Base-by-base conservation (phyloP, 2,797 vertebrate genomes). In the Hipposideros larvatus region DNA sequence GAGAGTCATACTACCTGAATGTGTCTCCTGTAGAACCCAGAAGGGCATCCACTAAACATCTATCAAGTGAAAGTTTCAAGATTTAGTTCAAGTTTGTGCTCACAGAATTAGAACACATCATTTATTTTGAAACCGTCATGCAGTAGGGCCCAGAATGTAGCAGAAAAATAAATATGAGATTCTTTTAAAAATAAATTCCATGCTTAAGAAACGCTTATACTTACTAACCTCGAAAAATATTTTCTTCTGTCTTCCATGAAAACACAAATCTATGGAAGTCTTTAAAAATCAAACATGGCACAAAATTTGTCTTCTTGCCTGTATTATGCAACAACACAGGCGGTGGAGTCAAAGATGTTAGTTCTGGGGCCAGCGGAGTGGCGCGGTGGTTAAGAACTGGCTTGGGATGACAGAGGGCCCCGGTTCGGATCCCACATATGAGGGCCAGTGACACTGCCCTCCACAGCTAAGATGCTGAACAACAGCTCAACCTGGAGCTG, bases 131-230 rank as follows among this genome's bases (percentile, higher is more conserved):
- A 96, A 90, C 46, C 43, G 66, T 79, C 61, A 55, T 31, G 5
- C 7, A 46, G 51, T 10, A 3, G 61, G 77, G 18, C 37, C 46
- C 22, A 82, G 70, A 79, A 55, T 63, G 18, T 41, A 88, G 73
- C 71, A 78, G 78, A 86, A 96, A 78, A 92, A 85, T 53, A 68
- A 93, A 53, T 68, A 34, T 21, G n/a, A 95, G 37, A 57, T 86
- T 57, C 46, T 85, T 94, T 82, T 34, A 6, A 87, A 87, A 92
- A 77, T 68, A 66, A 96, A 71, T 51, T 70, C 53, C 63, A 37
- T 31, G 48, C 16, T 61, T 82, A 88, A 90, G 37, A 34, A 82
- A 75, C 87, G 73, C 31, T 48, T 61, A n/a, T 66, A 78, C 18
- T 87, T 74, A 48, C 53, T 65, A 57, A 93, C 21, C 85, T 92